Evolutionary conservation across 2,888 invertebrate genomes (phyloP), one percentile per base, ranked within the genome.

Genomic region (Allolobophora icterica): DNA sequence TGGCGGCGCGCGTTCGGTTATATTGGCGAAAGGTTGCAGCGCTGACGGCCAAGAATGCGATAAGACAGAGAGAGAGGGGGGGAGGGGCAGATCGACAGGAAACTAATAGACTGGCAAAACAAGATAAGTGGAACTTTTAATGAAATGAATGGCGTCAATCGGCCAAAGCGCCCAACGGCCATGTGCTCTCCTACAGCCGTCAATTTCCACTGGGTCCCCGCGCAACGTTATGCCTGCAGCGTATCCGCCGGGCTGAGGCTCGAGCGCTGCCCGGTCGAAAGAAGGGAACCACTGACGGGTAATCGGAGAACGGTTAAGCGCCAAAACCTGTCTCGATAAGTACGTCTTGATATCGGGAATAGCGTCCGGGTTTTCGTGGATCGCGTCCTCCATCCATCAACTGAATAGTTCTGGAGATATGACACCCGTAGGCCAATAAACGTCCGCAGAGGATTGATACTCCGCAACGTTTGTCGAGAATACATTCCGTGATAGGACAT

Each of bases 321-420:
- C 71, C 71, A 87, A 87, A 87, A 35, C 87, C 87, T 87, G 87
- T 87, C 4, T 87, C 87, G 87, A 87, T 87, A 87, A 87, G 38
- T 21, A 8, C 11, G 87, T 87, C 34, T 87, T 38, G 87, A 87
- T 87, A 87, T 35, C 35, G 87, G 87, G 38, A 87, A 34, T 24
- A 35, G 87, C 35, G 35, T 15, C 35, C 21, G 19, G n/a, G n/a
- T 84, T 84, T 34, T 24, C n/a, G 84, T 84, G 3, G 34, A 34
- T 21, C 33, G 19, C 19, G 35, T 87, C 87, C n/a, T 35, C 35
- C 87, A 71, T 71, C 71, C 30, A 71, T 71, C 71, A 71, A 30
- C 71, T 71, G 71, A 71, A 71, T 71, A n/a, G 71, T 71, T 71
- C n/a, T n/a, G 30, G 30, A 30, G 71, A 71, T 71, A 71, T 71